A percentile compares a stretch with the other conserved stretches of the same genome.
Evolutionary conservation across 2,797 vertebrate species (phyloP).

Genomic region (Alfaro cultratus): DNA sequence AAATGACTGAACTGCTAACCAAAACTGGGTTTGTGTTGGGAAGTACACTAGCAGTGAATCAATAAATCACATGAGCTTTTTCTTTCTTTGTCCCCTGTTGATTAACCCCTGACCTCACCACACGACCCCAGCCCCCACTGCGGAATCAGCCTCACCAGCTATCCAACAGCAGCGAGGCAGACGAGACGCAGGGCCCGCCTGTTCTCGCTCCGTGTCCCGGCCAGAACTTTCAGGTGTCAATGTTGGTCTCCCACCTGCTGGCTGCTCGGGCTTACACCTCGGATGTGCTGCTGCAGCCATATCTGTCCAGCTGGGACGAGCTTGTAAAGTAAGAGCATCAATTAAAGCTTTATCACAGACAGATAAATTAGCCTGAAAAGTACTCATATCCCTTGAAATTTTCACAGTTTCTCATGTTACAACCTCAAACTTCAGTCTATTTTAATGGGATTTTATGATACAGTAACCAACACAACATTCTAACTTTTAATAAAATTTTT

Average conservation of each 20-base stretch:
- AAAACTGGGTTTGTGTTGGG: constrained; percentile 6
- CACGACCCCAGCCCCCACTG: constrained; percentile 28
- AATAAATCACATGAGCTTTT: constrained; percentile 39
- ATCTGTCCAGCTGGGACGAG: constrained; percentile 88
- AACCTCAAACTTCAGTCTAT: not conserved
- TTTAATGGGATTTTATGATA: not conserved
- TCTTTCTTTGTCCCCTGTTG: constrained; percentile 41
- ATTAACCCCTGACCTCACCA: not conserved
- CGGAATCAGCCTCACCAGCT: constrained; percentile 54
- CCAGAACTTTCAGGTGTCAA: constrained; percentile 81
- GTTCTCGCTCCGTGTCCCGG: constrained; percentile 70
- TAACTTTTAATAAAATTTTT: not conserved
- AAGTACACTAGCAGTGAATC: constrained; percentile 30
- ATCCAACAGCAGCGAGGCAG: constrained; percentile 62
- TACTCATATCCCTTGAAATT: not conserved
- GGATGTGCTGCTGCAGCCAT: constrained; percentile 83
- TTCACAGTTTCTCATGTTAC: not conserved
- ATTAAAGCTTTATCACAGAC: not conserved
- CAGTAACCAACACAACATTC: not conserved
- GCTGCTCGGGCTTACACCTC: constrained; percentile 60
- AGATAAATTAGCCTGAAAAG: constrained; percentile 1
- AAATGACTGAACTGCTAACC: constrained; percentile 11
- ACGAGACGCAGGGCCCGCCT: constrained; percentile 21
- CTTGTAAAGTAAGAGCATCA: constrained; percentile 81
- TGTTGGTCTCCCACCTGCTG: constrained; percentile 77